Base-by-base conservation (phyloP, 2,888 invertebrate genomes). In the Limnephilus marmoratus region DNA sequence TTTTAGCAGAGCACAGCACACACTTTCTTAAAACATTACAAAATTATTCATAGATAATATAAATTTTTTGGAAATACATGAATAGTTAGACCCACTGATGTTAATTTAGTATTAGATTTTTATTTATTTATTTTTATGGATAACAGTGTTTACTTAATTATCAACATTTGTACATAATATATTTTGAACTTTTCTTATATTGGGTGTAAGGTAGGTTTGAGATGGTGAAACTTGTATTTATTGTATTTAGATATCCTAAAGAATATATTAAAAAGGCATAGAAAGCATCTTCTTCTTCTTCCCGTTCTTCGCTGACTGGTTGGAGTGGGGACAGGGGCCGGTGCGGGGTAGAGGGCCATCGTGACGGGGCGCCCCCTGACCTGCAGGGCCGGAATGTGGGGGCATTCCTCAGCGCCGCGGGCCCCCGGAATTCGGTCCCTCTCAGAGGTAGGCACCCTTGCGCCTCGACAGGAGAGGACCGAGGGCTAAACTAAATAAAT, bases 371-470 rank as follows among this genome's bases (percentile, higher is more conserved):
- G 90, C 92, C 49, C 81, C 92, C 90, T 88, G 68, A 53, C 87
- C 87, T 37, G 29, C 91, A 90, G 89, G 92, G 88, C 90, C 68
- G 81, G 93, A 93, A 93, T 92, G 93, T 90, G 91, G 93, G 91
- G 91, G 83, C 93, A 93, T 93, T 93, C 93, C 90, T 91, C 93
- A 92, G 92, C 93, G 93, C 93, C 92, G 89, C 15, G 68, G 90
- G 86, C 90, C 90, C 85, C 86, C 82, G 91, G 91, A 89, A 92
- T 91, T 90, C 45, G 86, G 91, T 85, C 88, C 89, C 89, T 91
- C 82, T n/a, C 68, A 68, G 68, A 68, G 68, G 68, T 68, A 80
- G 34, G 94, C 93, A 94, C 94, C 93, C 93, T 93, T 94, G 93
- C 94, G 91, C 92, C 91, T 86, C 29, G 34, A 13, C 87, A 87